A percentile compares a stretch with the other conserved stretches of the same genome.
These are phyloP conservation scores for Podotricha telesiphe DNA, from an alignment of 2,888 invertebrate species.

Conservation along the genomic window DNA sequence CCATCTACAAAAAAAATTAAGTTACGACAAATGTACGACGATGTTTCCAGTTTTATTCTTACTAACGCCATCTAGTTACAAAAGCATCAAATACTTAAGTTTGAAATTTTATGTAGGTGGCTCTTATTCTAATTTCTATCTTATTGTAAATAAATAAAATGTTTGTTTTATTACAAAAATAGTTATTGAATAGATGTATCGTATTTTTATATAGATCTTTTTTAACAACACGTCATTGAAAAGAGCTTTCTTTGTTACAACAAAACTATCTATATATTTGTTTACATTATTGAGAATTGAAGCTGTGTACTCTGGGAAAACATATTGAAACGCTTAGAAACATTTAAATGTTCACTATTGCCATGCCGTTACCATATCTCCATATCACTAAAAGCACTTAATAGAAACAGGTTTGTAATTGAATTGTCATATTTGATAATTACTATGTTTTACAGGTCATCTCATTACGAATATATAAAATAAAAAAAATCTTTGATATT, in stretches of 20 bases:
- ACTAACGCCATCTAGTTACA: background rate
- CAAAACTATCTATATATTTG: background rate
- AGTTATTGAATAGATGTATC: no score
- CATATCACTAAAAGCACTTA: background rate
- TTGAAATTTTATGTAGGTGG: background rate
- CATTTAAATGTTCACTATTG: no score
- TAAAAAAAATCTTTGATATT: background rate
- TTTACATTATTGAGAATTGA: background rate
- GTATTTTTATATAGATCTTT: no score
- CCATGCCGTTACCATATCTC: background rate
- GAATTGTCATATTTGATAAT: conserved; percentile 9
- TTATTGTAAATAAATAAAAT: no score
- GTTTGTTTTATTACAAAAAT: no score
- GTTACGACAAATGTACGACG: no score
- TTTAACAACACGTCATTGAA: no score
- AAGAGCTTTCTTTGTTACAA: background rate
- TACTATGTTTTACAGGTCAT: background rate
- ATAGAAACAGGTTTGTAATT: background rate
- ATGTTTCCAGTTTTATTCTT: background rate
- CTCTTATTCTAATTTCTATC: background rate
- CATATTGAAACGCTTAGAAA: no score
- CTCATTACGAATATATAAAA: background rate
- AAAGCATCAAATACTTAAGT: background rate
- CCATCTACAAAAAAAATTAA: background rate
- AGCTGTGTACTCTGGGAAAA: no score